Conservation (phyloP, 2,113 vertebrate genomes). For the Notechis scutatus region DNA sequence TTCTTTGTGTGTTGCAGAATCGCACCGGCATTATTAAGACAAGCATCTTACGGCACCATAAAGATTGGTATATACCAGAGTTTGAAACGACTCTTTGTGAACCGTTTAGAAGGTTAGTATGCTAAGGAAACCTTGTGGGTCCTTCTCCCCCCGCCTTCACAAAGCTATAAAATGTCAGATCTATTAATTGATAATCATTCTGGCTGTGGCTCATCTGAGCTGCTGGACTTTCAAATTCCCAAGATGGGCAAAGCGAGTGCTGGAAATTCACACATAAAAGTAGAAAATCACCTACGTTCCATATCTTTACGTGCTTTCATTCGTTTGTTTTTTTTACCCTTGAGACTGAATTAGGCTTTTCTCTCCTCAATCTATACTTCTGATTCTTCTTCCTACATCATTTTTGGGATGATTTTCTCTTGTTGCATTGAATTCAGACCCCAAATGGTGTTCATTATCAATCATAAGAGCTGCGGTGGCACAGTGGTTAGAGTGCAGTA, state of each 20-base stretch:
- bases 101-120: constrained; percentile 84
- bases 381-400: background rate
- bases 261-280: background rate
- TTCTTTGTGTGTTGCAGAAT: constrained; percentile 70
- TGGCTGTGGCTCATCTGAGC: background rate
- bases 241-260: background rate
- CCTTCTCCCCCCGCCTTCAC: background rate
- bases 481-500: too few species aligned
- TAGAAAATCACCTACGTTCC: background rate
- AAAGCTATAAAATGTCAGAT: background rate
- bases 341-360: background rate
- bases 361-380: background rate
- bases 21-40: constrained; percentile 87
- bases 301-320: background rate
- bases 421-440: background rate
- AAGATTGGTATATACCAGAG: constrained; percentile 98
- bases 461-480: background rate
- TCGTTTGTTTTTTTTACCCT: background rate
- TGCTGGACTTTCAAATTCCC: background rate
- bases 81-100: constrained; percentile 90
- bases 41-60: constrained; percentile 95
- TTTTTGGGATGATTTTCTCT: background rate
- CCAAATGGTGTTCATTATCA: background rate
- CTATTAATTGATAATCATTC: background rate
- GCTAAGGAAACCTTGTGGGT: rapidly evolving